phyloP scores from a whole-genome alignment of 92 coral and sea anemone genomes.

The Phenganax marumi region DNA sequence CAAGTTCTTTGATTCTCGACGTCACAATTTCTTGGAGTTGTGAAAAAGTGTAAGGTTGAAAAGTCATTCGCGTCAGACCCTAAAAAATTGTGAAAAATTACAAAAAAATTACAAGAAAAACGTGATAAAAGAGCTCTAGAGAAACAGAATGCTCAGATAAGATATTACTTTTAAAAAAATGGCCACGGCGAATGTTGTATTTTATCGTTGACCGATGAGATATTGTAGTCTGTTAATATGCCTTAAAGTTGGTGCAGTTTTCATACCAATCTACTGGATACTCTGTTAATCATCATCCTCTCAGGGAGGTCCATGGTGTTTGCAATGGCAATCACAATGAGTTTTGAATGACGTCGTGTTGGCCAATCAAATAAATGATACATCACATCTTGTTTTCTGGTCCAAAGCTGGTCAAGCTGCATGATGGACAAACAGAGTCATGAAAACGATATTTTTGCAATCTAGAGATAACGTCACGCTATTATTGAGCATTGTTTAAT shows the following conservation, averaged over 20 bases:
- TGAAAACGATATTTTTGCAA: neutral
- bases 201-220: no score
- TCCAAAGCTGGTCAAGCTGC: slow-evolving; percentile 92
- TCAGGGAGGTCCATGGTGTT: slow-evolving; percentile 98
- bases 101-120: neutral
- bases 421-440: no score
- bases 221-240: no score
- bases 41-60: slow-evolving; percentile 90
- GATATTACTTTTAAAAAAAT: no score
- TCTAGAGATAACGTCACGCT: no score
- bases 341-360: slow-evolving; percentile 76
- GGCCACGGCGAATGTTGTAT: no score
- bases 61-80: slow-evolving; percentile 94
- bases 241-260: neutral
- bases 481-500: no score
- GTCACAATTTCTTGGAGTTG: slow-evolving; percentile 90
- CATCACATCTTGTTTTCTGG: slow-evolving; percentile 95
- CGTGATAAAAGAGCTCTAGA: neutral
- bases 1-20: slow-evolving; percentile 76
- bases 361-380: slow-evolving; percentile 99
- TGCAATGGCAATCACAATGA: slow-evolving; percentile 87
- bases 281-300: slow-evolving; percentile 95
- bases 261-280: slow-evolving; percentile 86
- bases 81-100: slow-evolving; percentile 22
- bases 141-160: no score